A percentile compares a stretch with the other conserved stretches of the same genome.
Conservation (phyloP, 2,888 invertebrate species). For the Macroteleia sp. region DNA sequence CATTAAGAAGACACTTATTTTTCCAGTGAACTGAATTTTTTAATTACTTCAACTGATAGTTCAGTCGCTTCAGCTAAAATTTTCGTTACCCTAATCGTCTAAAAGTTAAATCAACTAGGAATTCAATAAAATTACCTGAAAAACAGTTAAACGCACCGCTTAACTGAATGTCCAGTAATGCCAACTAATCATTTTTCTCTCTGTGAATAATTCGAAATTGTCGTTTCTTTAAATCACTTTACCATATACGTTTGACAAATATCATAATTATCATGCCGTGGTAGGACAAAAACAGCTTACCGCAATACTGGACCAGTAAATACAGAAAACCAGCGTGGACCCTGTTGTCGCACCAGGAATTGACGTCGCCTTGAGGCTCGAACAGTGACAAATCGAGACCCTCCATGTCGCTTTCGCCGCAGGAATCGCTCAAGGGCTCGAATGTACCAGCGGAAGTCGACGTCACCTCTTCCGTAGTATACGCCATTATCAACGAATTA, state of each 20-base stretch:
- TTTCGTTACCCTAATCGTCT: too few species aligned
- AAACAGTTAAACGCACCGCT: too few species aligned
- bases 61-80: too few species aligned
- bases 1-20: too few species aligned
- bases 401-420: constrained; percentile 87
- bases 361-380: constrained; percentile 85
- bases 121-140: too few species aligned
- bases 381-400: constrained; percentile 88
- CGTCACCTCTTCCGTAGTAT: constrained; percentile 67
- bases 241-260: constrained; percentile 7
- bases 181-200: too few species aligned
- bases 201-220: too few species aligned
- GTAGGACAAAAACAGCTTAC: constrained; percentile 73
- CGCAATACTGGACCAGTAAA: constrained; percentile 79
- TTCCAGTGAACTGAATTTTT: too few species aligned
- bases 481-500: constrained; percentile 68
- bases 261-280: constrained; percentile 1
- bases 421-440: constrained; percentile 87
- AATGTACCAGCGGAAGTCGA: constrained; percentile 80
- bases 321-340: constrained; percentile 81
- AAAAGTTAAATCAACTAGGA: too few species aligned
- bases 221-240: too few species aligned
- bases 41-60: too few species aligned
- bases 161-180: too few species aligned
- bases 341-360: constrained; percentile 80